A percentile compares a stretch with the other conserved stretches of the same genome.
phyloP scores from a whole-genome alignment of 2,888 invertebrate species.

The Cephus pulcher region DNA sequence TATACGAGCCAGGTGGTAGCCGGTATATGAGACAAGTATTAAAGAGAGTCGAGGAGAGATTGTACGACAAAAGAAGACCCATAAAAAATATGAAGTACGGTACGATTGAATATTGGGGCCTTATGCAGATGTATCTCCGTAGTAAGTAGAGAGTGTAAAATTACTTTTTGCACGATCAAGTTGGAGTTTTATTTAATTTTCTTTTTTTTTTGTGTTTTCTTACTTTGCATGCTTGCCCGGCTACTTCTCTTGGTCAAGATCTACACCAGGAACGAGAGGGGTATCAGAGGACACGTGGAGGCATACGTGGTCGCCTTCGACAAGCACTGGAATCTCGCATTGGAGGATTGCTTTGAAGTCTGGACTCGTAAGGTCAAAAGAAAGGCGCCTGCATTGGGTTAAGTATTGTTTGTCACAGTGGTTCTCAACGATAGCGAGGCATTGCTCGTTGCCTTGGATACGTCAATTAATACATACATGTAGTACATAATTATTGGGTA shows the following conservation, averaged over 20 bases:
- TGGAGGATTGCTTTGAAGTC: constrained; percentile 85
- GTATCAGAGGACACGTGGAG: constrained; percentile 81
- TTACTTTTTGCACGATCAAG: background rate
- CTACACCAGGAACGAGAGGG: constrained; percentile 77
- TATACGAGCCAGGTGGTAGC: background rate
- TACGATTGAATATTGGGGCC: background rate
- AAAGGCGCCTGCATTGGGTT: constrained; percentile 75
- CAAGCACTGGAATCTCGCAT: constrained; percentile 92
- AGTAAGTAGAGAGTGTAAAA: background rate
- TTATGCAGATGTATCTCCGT: background rate
- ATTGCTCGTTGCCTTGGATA: background rate
- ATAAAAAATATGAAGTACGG: background rate
- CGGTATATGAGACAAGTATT: background rate
- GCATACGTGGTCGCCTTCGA: constrained; percentile 90
- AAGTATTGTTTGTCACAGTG: constrained; percentile 33
- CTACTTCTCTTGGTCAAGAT: constrained; percentile 69
- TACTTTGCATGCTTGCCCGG: constrained; percentile 2
- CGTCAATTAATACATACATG: background rate
- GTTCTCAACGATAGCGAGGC: background rate
- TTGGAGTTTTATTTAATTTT: background rate
- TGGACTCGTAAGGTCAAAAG: constrained; percentile 76
- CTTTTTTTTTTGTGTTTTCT: background rate
- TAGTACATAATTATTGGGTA: background rate
- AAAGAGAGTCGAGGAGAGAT: background rate
- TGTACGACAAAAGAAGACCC: background rate